Evolutionary conservation across 2,888 invertebrate species (phyloP).

Genomic region (Eilema caniola): DNA sequence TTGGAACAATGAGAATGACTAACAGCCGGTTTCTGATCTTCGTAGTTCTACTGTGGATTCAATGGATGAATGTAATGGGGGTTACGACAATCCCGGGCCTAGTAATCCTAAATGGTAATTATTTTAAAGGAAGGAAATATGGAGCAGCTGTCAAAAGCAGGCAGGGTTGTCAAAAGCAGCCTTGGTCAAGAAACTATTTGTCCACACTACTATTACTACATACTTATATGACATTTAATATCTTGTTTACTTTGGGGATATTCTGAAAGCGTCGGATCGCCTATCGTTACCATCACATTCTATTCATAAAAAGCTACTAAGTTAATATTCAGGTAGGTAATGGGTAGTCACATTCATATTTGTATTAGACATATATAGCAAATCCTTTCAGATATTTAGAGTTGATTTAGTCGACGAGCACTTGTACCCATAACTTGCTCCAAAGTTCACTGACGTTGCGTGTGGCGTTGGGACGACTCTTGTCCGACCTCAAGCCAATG

Average conservation of each 20-base stretch:
- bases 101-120: slow-evolving; percentile 9
- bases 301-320: not conserved
- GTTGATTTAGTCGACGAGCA: too few relatives aligned
- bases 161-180: not conserved
- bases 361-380: too few relatives aligned
- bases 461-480: too few relatives aligned
- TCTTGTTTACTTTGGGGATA: not conserved
- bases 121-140: not conserved
- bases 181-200: not conserved
- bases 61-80: slow-evolving; percentile 4
- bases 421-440: too few relatives aligned
- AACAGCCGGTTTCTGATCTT: not conserved
- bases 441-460: too few relatives aligned
- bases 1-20: not conserved
- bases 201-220: not conserved
- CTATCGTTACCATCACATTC: not conserved
- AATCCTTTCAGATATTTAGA: too few relatives aligned
- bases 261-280: not conserved
- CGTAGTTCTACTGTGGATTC: not conserved
- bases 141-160: not conserved
- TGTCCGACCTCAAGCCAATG: too few relatives aligned
- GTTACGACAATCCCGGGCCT: not conserved
- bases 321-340: too few relatives aligned
- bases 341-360: too few relatives aligned
- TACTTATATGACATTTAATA: not conserved